phyloP scores from a whole-genome alignment of 2,888 invertebrate genomes.

The Lepidochitona cinerea region DNA sequence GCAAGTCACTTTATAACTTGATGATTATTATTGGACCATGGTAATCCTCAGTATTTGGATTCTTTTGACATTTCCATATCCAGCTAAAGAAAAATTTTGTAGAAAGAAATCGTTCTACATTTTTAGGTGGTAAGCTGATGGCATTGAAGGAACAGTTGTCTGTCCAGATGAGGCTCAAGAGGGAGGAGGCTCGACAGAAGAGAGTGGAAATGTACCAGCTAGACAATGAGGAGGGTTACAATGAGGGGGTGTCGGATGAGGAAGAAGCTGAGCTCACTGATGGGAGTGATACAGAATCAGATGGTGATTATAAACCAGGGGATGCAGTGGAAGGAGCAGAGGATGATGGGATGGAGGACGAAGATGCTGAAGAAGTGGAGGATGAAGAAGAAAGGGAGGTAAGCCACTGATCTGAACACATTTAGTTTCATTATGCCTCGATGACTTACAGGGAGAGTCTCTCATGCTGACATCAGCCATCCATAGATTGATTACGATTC shows the following conservation, averaged over 20 bases:
- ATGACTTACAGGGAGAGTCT: no score
- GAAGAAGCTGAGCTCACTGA: slow-evolving; percentile 71
- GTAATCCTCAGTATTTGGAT: no score
- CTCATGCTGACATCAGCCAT: no score
- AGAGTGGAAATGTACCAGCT: slow-evolving; percentile 74
- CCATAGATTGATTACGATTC: no score
- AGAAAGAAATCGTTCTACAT: no score
- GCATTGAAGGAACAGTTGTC: slow-evolving; percentile 81
- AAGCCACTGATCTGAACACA: not conserved
- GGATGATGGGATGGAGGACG: slow-evolving; percentile 24
- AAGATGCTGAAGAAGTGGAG: slow-evolving; percentile 31
- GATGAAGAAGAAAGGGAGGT: slow-evolving; percentile 27
- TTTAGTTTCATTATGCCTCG: not conserved
- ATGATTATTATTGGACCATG: no score
- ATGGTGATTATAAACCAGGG: slow-evolving; percentile 42
- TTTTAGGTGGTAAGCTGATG: slow-evolving; percentile 81
- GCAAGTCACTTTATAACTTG: no score
- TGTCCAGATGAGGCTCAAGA: slow-evolving; percentile 79
- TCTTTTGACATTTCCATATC: no score
- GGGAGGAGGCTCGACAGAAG: slow-evolving; percentile 81
- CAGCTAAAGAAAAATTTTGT: no score
- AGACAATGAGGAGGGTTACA: slow-evolving; percentile 66
- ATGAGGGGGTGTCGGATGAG: slow-evolving; percentile 55
- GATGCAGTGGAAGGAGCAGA: slow-evolving; percentile 29
- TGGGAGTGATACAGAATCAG: slow-evolving; percentile 67